Evolutionary conservation across 2,797 vertebrate species (phyloP), one percentile per base, ranked within the genome.

Genomic region (Paratrypauchen microcephalus): DNA sequence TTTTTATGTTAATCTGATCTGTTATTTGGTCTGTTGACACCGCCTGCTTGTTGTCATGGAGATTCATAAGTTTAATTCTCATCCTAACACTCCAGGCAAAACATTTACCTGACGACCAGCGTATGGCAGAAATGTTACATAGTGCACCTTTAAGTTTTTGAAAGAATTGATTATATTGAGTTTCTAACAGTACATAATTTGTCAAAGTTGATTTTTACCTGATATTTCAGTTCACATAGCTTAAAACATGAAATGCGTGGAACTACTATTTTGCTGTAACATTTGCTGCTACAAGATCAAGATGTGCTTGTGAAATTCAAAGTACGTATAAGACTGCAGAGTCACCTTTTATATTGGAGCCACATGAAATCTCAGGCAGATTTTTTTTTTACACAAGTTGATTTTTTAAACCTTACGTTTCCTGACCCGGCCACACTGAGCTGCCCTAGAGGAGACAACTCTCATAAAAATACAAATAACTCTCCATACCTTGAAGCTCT

Each of bases 401-500:
- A 55, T 55, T 57, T 28, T 28, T 26, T 23, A 8, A 63, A 45
- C 21, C 59, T 61, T 36, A 39, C 36, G 23, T 45, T 23, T 41
- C 13, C 32, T 23, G 36, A 63, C 61, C 61, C 19, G 6, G 32
- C 32, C 61, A 24, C 19, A 15, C 32, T 1, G 56, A 6, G 15
- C 61, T 21, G n/a, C n/a, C 21, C 36, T 39, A 8, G 39, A 41
- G 61, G 36, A 62, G 15, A 30, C 45, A 50, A 12, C 16, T 30
- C 16, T n/a, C 16, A 50, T 65, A 65, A 65, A 65, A 64, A 50
- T 30, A 65, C 47, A 64, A 47, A 65, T 66, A 32, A 66, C 50
- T 57, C 32, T 76, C 50, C 50, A 69, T 74, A 45, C 50, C 60
- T 60, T 68, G 26, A 61, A 62, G 28, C 36, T 7, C 66, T 9